These are phyloP conservation scores for Papilio helenus DNA, from an alignment of 1,140 invertebrate species.

Conservation along the genomic window DNA sequence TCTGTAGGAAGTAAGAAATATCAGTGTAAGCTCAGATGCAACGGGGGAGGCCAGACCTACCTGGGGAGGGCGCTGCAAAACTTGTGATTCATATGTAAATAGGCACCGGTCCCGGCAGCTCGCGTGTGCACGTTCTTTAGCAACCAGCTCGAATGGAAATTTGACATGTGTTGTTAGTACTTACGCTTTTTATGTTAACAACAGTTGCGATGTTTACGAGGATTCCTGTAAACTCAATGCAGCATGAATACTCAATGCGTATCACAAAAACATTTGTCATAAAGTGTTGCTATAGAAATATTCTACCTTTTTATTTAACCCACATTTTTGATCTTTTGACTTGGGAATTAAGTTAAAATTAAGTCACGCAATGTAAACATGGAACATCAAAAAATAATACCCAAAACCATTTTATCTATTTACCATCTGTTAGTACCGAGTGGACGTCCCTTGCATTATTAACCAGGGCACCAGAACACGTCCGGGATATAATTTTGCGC, in stretches of 20 bases:
- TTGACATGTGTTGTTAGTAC: constrained; percentile 12
- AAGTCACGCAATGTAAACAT: constrained; percentile 3
- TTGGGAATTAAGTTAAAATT: not conserved
- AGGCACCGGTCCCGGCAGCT: constrained; percentile 2
- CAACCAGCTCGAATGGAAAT: constrained; percentile 26
- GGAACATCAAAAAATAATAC: not conserved
- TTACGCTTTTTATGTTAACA: not conserved
- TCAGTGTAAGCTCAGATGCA: not conserved
- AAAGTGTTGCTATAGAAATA: not conserved
- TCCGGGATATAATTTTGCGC: not conserved
- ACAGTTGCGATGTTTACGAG: not conserved
- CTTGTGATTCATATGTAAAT: constrained; percentile 31
- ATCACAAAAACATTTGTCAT: not conserved
- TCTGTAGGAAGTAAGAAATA: not conserved
- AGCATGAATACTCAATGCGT: not conserved
- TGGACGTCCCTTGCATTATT: constrained; percentile 23
- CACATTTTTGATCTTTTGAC: not conserved
- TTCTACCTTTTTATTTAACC: not conserved
- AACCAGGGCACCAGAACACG: not conserved
- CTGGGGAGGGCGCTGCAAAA: not conserved
- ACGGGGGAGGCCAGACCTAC: not conserved
- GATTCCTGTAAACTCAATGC: not conserved
- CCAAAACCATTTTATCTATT: not conserved
- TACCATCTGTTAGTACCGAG: not conserved
- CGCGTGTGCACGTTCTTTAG: constrained; percentile 20